Evolutionary conservation across 2,888 invertebrate genomes (phyloP).

Genomic region (Incurvaria masculella): DNA sequence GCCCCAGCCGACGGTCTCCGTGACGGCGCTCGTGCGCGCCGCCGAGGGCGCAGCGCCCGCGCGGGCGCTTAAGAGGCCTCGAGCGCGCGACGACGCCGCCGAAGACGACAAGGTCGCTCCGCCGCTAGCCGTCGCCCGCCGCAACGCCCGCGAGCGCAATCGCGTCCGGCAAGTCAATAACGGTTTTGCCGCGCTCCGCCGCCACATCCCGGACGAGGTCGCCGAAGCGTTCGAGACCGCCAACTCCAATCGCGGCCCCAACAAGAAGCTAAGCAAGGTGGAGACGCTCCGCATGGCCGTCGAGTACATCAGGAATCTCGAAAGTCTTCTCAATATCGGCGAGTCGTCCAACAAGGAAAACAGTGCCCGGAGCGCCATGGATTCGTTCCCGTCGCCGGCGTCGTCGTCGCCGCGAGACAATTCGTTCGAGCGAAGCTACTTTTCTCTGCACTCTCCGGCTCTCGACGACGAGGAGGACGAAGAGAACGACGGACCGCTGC

Average conservation of each 20-base stretch:
- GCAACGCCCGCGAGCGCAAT: constrained; percentile 91
- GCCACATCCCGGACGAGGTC: constrained; percentile 82
- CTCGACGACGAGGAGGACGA: constrained; percentile 39
- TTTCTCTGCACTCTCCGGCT: constrained; percentile 41
- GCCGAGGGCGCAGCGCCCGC: constrained; percentile 26
- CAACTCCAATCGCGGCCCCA: constrained; percentile 62
- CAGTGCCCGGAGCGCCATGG: constrained; percentile 35
- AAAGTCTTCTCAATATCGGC: constrained; percentile 69
- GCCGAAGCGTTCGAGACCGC: constrained; percentile 66
- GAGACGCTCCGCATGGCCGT: constrained; percentile 89
- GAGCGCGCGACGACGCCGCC: constrained; percentile 40
- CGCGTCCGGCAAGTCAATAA: constrained; percentile 91
- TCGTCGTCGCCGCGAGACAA: constrained; percentile 51
- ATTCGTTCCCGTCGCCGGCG: constrained; percentile 51
- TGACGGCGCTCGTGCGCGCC: constrained; percentile 42
- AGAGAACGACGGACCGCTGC: constrained; percentile 33
- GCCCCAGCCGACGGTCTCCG: constrained; percentile 38
- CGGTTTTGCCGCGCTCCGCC: constrained; percentile 83
- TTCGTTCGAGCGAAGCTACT: constrained; percentile 51
- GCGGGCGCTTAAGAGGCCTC: constrained; percentile 29
- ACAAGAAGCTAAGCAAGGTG: constrained; percentile 82
- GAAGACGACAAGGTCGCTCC: constrained; percentile 58
- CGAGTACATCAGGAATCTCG: constrained; percentile 82
- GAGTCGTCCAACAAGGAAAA: constrained; percentile 54
- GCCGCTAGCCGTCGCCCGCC: constrained; percentile 78